These are phyloP conservation scores for Exephanes ischioxanthus DNA, from an alignment of 2,888 invertebrate genomes.

Conservation along the genomic window DNA sequence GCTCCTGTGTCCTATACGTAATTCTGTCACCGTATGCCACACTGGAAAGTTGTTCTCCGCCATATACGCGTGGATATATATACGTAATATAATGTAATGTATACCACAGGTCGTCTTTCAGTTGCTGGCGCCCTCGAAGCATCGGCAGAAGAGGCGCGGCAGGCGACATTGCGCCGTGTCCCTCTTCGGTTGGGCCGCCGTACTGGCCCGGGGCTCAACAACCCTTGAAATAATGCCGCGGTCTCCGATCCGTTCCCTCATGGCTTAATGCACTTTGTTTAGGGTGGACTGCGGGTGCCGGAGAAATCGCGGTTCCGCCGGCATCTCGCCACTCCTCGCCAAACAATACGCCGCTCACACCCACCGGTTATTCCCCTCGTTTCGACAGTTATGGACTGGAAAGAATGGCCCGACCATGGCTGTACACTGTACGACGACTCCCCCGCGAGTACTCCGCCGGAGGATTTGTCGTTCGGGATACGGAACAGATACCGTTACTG, in stretches of 20 bases:
- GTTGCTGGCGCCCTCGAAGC: background rate
- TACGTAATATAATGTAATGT: too few species aligned
- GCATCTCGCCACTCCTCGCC: conserved; percentile 9
- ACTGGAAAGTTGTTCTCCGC: background rate
- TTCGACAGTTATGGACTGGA: conserved; percentile 60
- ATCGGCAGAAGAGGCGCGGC: background rate
- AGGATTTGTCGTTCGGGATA: conserved; percentile 19
- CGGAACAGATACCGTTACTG: background rate
- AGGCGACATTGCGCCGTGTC: background rate
- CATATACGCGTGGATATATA: background rate
- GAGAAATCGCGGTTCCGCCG: conserved; percentile 6
- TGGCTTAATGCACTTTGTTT: conserved; percentile 70
- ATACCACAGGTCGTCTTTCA: conserved; percentile 7
- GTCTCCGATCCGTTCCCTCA: conserved; percentile 45
- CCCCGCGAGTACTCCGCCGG: conserved; percentile 27
- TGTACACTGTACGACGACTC: conserved; percentile 34
- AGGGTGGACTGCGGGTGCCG: conserved; percentile 26
- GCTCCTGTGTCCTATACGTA: conserved; percentile 25
- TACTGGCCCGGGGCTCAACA: conserved; percentile 64
- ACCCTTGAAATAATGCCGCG: conserved; percentile 70
- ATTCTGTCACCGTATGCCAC: conserved; percentile 9
- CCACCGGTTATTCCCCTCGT: conserved; percentile 27
- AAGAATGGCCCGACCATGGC: conserved; percentile 48
- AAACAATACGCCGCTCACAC: conserved; percentile 41
- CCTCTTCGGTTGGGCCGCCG: conserved; percentile 5